Base-by-base conservation (phyloP, 2,888 invertebrate genomes). In the Drosophila emarginata region DNA sequence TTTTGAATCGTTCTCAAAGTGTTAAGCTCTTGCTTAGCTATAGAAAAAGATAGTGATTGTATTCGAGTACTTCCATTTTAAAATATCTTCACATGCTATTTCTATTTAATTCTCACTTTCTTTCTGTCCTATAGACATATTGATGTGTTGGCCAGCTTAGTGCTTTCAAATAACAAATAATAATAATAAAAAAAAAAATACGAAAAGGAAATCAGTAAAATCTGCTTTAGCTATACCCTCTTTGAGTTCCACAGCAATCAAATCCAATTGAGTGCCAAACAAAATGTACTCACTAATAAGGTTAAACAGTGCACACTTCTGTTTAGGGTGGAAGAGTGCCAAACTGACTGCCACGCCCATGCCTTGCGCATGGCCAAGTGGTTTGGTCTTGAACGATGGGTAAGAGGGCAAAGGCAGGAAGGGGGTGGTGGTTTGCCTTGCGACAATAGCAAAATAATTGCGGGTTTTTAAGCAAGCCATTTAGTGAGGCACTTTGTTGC, bases 391-490 rank as follows among this genome's bases (percentile, higher is more conserved):
- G 2, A 45, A 18, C 11, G n/a, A 37, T 4, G 40, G 40, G 40
- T 11, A 0, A 60, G 53, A 54, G 28, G 61, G 61, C 15, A 45
- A 26, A 14, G 36, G 45, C 7, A 14, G 12, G 58, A 65, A 64
- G 21, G 45, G 52, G 71, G 70, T 76, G 67, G 70, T 70, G 69
- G 63, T 63, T 73, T 60, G 62, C 63, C 78, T 68, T 70, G 68
- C 50, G 67, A 81, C 83, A 82, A 81, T 83, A 71, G 73, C 45
- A 71, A 74, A 77, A 80, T 81, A 81, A 81, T 81, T 81, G 78
- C 75, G 80, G 80, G 80, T 80, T 82, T 82, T 78, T 79, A 36
- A 78, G 78, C 59, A 67, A 79, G 79, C 79, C 81, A 81, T 83
- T 81, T 72, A 57, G 66, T 60, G 66, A 65, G 73, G 73, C 72